phyloP scores from a whole-genome alignment of 2,797 vertebrate genomes.

The Coccyzus lansbergi region DNA sequence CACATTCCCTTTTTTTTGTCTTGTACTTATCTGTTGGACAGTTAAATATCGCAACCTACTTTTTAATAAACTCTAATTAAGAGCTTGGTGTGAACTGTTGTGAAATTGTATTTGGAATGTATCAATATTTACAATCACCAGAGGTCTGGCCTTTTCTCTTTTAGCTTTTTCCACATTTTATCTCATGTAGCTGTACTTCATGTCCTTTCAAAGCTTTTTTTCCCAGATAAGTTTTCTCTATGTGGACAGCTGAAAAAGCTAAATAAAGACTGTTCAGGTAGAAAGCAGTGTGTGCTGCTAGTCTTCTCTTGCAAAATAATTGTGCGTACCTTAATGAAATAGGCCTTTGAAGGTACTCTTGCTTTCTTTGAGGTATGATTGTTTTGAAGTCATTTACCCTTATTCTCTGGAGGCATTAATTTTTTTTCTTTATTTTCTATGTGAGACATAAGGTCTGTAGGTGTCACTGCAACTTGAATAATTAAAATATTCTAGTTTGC shows the following conservation, averaged over 20 bases:
- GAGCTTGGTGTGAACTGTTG: background rate
- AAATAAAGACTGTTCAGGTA: background rate
- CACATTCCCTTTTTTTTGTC: background rate
- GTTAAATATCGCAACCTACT: background rate
- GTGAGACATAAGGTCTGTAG: background rate
- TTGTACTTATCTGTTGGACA: background rate
- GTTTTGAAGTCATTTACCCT: background rate
- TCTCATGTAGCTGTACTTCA: background rate
- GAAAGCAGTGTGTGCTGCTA: background rate
- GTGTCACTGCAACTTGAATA: background rate
- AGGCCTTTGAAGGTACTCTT: background rate
- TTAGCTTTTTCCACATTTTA: background rate
- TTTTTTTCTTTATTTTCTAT: background rate
- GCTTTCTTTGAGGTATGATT: background rate
- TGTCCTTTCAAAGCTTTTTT: background rate
- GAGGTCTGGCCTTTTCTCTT: background rate
- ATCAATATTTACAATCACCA: background rate
- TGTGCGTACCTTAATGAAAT: background rate
- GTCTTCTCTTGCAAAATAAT: background rate
- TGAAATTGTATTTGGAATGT: background rate
- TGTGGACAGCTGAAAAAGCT: background rate
- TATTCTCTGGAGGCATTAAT: background rate
- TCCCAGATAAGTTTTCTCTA: background rate
- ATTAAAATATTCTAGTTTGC: constrained; percentile 4
- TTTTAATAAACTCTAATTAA: background rate